Percentiles rank a stretch among this genome's conserved stretches.
phyloP scores from a whole-genome alignment of 2,797 vertebrate genomes.

The Microcaecilia unicolor region DNA sequence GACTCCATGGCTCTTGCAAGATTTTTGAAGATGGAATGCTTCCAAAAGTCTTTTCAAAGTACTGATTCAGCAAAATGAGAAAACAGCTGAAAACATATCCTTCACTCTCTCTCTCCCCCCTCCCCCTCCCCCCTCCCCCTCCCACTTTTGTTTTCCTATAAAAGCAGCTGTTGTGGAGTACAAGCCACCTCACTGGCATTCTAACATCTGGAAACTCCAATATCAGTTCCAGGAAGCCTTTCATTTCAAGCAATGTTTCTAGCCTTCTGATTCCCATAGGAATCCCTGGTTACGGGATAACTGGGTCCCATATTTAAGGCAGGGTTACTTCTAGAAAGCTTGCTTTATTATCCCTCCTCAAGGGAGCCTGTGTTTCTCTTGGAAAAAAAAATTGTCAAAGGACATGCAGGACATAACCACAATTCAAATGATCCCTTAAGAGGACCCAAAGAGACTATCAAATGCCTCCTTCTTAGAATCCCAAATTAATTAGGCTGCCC shows the following conservation, averaged over 20 bases:
- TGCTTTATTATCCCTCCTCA: too few species aligned
- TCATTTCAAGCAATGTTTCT: not conserved
- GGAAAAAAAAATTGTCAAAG: not conserved
- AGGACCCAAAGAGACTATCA: too few species aligned
- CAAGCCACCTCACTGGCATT: not conserved
- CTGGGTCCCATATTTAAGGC: too few species aligned
- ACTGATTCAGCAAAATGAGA: conserved; percentile 13
- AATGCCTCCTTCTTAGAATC: too few species aligned
- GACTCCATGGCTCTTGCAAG: too few species aligned
- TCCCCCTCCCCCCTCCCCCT: too few species aligned
- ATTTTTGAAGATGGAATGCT: too few species aligned
- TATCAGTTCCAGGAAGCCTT: not conserved
- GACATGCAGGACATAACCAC: too few species aligned
- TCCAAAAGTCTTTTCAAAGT: too few species aligned
- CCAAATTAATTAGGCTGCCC: too few species aligned
- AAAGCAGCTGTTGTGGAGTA: not conserved
- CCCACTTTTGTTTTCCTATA: not conserved
- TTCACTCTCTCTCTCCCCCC: not conserved
- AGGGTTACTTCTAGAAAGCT: too few species aligned
- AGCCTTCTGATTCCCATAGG: not conserved
- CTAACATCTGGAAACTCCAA: not conserved
- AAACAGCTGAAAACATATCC: not conserved
- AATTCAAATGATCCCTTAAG: too few species aligned
- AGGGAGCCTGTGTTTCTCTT: not conserved
- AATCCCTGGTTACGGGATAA: not conserved